These are phyloP conservation scores for Deladenus siricidicola DNA, from an alignment of 2,888 invertebrate genomes.

Conservation along the genomic window DNA sequence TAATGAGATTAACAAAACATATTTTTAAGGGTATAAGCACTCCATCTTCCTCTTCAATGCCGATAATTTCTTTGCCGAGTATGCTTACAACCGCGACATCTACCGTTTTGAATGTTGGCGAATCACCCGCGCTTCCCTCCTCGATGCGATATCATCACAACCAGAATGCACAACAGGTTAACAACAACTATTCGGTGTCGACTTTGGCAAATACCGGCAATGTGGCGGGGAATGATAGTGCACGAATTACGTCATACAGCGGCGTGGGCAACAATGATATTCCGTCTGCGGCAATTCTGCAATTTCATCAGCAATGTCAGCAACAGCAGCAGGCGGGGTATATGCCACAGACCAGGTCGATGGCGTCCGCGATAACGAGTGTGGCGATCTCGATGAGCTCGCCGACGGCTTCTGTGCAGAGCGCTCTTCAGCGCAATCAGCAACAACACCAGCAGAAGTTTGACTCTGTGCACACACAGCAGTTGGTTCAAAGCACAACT, in stretches of 20 bases:
- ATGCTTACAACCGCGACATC: not conserved
- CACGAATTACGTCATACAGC: too few relatives aligned
- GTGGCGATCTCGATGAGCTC: too few relatives aligned
- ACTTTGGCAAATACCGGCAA: too few relatives aligned
- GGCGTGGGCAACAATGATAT: not conserved
- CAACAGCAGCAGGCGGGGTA: conserved; percentile 13
- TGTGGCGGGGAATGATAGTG: too few relatives aligned
- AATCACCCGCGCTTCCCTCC: not conserved
- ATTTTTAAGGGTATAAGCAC: not conserved
- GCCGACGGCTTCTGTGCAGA: too few relatives aligned
- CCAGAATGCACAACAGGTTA: too few relatives aligned
- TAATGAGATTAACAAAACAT: not conserved
- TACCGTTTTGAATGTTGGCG: not conserved
- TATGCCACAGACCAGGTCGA: too few relatives aligned
- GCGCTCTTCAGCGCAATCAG: too few relatives aligned
- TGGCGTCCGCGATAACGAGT: too few relatives aligned
- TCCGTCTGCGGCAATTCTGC: not conserved
- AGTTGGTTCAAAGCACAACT: not conserved
- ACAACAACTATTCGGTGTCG: too few relatives aligned
- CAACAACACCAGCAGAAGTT: too few relatives aligned
- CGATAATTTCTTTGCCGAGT: not conserved
- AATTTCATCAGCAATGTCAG: conserved; percentile 4
- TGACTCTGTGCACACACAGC: not conserved
- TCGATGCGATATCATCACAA: too few relatives aligned
- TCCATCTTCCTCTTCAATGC: not conserved